Percentiles rank a stretch among this genome's conserved stretches.
These are phyloP conservation scores for Andrena cerasifolii DNA, from an alignment of 1,140 invertebrate genomes.

Conservation along the genomic window DNA sequence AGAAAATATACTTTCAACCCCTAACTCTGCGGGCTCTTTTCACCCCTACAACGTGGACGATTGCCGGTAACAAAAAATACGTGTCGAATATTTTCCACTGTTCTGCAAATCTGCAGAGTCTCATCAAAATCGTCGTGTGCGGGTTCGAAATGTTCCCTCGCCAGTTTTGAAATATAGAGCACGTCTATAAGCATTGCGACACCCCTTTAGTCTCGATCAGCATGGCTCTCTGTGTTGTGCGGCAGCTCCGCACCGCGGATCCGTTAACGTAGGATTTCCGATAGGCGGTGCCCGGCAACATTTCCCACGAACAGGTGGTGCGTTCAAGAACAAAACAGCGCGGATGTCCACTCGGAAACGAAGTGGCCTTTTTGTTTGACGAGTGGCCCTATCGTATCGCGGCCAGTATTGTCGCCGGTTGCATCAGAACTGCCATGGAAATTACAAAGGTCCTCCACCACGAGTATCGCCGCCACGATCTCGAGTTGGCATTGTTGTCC, in stretches of 20 bases:
- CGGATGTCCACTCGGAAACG: slow-evolving; percentile 31
- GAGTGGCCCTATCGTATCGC: slow-evolving; percentile 43
- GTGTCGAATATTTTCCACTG: too few relatives aligned
- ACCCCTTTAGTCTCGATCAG: too few relatives aligned
- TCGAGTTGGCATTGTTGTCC: background rate
- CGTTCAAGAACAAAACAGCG: background rate
- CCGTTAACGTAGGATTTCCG: slow-evolving; percentile 16
- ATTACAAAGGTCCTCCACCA: slow-evolving; percentile 24
- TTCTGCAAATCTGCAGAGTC: too few relatives aligned
- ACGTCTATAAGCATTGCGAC: too few relatives aligned
- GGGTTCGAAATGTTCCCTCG: too few relatives aligned
- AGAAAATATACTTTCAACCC: too few relatives aligned
- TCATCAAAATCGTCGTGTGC: too few relatives aligned
- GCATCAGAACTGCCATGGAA: slow-evolving; percentile 9
- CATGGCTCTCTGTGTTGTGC: too few relatives aligned
- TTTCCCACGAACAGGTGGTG: slow-evolving; percentile 62
- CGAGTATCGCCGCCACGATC: slow-evolving; percentile 1
- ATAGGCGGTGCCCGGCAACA: background rate
- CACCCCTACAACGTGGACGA: too few relatives aligned
- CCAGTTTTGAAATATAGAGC: too few relatives aligned
- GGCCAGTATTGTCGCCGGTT: slow-evolving; percentile 43
- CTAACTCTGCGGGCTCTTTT: too few relatives aligned
- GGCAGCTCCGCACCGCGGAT: background rate
- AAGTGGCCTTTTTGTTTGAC: slow-evolving; percentile 54
- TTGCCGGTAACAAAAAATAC: too few relatives aligned